Evolutionary conservation across 2,113 vertebrate species (phyloP), one percentile per base, ranked within the genome.

Genomic region (Upupa epops): DNA sequence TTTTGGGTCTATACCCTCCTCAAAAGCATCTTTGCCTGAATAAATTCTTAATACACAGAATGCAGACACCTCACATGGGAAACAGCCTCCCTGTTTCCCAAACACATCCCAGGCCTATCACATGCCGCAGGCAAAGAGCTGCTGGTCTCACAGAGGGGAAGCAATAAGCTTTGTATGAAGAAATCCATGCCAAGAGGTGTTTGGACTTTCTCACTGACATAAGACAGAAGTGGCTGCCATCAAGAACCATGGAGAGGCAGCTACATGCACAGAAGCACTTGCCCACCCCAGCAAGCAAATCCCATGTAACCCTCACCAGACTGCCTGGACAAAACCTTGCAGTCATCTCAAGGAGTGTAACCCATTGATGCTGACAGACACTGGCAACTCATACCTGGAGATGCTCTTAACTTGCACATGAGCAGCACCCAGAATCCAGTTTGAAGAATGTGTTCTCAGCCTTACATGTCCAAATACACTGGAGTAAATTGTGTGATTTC

Each of bases 1-100:
- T 22, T 65, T 36, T 22, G 42, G 20, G 36, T 28, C 19, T 31
- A 31, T 5, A 24, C 4, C 10, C 10, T 17, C 36, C 60, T 74
- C 59, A 58, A 75, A 52, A 32, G 32, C 1, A 1, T 20, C 61
- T 34, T 51, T 59, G 48, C 17, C 42, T 55, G 40, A 0, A 0
- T 3, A 31, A 49, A 21, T 17, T 32, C 85, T 25, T 60, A 34
- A 54, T 45, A 46, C 5, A 18, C 0, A 3, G 31, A 36, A 32
- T 0, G 1, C 36, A 80, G 51, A 20, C 2, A 12, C 46, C 11
- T 69, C 40, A 29, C 74, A 31, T 5, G 31, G 60, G 28, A 74
- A 76, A 60, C 17, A 69, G n/a, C 28, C 22, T 72, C 24, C n/a
- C 51, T 51, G 60, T 72, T 29, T 31, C 60, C 65, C 40, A 59